phyloP scores from a whole-genome alignment of 2,113 vertebrate genomes.

The Proterorhinus semilunaris region DNA sequence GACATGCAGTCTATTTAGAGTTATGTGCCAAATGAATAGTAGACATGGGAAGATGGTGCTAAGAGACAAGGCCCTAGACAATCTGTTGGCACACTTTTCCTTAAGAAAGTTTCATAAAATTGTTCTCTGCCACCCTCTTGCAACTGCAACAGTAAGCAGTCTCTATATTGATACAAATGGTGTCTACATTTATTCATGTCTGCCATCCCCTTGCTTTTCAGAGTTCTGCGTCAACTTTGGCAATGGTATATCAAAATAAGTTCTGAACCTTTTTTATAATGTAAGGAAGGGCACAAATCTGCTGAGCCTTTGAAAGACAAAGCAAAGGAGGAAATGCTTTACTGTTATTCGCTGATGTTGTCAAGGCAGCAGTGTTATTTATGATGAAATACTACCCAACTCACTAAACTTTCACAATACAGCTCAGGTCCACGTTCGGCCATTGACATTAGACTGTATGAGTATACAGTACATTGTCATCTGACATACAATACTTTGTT shows the following conservation, averaged over 20 bases:
- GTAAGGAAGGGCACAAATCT: background rate
- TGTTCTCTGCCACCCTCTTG: background rate
- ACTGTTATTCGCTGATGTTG: too few relatives aligned
- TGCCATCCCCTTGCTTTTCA: conserved; percentile 36
- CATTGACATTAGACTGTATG: too few relatives aligned
- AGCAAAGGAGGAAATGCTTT: too few relatives aligned
- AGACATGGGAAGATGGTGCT: background rate
- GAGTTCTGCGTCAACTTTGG: conserved; percentile 48
- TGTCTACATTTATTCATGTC: conserved; percentile 14
- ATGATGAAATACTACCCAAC: too few relatives aligned
- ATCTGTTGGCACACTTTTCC: background rate
- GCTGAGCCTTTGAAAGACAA: background rate
- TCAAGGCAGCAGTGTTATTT: too few relatives aligned
- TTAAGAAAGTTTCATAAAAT: background rate
- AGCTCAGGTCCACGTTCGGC: too few relatives aligned
- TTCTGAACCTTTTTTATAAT: conserved; percentile 19
- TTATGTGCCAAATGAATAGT: conserved; percentile 24
- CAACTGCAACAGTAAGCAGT: background rate
- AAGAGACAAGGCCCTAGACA: background rate
- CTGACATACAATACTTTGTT: too few relatives aligned
- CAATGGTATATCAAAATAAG: conserved; percentile 29
- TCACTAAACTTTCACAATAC: too few relatives aligned
- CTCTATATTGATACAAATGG: background rate
- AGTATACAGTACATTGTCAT: too few relatives aligned
- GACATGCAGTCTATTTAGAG: conserved; percentile 40